Evolutionary conservation across 2,113 vertebrate species (phyloP), one percentile per base, ranked within the genome.

Genomic region (Picathartes gymnocephalus): DNA sequence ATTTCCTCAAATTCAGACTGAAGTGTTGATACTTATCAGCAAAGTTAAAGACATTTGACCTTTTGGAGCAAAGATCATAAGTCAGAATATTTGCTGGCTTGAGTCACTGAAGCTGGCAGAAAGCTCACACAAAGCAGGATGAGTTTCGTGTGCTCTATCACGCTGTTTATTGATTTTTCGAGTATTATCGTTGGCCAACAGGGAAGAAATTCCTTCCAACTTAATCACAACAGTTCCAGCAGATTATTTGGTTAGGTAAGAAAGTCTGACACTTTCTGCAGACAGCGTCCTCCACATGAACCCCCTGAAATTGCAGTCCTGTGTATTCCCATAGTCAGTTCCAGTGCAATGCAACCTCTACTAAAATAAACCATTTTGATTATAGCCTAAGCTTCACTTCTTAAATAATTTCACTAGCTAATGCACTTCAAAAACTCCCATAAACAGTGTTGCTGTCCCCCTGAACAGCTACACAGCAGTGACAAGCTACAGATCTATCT

Each of bases 211-310:
- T 97, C 97, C 97, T 62, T 51, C 96, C 98, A 98, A 98, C 98
- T 98, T 98, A 98, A 98, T 98, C 98, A 98, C 97, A 71, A 93
- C 78, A 89, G 74, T 84, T 97, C 98, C 47, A 96, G 97, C 97
- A 98, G 98, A 98, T 98, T 98, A 98, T 97, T 94, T 97, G 96
- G 56, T 96, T 98, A 97, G 97, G n/a, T 98, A 97, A 97, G 97
- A 96, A 98, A 97, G 94, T 96, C 94, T 96, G 97, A 95, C 84
- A 60, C 96, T 96, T 94, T 95, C 85, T 88, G 90, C 92, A 94
- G 82, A 93, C 74, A 93, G 78, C 94, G 88, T 98, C 98, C 98
- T 98, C 97, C 97, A 92, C 97, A 91, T 97, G 98, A 99, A 96
- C 97, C 97, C 90, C 89, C 88, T 44, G 54, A 88, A 93, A 94